These are phyloP conservation scores for Hirtodrosophila alboralis DNA, from an alignment of 2,888 invertebrate species.

Conservation along the genomic window DNA sequence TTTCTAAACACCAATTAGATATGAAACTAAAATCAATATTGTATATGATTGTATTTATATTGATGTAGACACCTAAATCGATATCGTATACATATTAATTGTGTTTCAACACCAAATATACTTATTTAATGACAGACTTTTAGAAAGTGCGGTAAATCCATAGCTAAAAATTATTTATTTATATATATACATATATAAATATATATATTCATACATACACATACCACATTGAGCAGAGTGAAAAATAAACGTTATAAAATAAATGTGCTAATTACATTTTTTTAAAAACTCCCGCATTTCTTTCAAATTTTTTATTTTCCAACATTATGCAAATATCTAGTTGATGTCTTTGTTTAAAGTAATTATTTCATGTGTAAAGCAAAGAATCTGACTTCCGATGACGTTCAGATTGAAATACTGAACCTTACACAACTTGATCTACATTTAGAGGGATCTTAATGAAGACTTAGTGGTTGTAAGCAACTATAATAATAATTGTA, in stretches of 20 bases:
- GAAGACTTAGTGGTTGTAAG: no score
- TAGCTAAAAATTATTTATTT: slow-evolving; percentile 19
- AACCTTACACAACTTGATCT: no score
- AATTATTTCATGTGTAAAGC: no score
- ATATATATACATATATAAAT: slow-evolving; percentile 11
- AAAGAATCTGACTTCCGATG: no score
- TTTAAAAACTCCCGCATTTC: slow-evolving; percentile 14
- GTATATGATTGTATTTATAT: slow-evolving; percentile 52
- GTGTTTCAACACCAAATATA: slow-evolving; percentile 55
- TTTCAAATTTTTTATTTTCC: background rate
- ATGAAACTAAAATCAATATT: slow-evolving; percentile 44
- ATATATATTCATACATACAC: slow-evolving; percentile 10
- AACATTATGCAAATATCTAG: no score
- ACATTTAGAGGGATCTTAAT: no score
- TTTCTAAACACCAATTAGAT: slow-evolving; percentile 47
- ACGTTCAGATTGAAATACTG: no score
- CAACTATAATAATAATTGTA: no score
- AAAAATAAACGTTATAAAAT: slow-evolving; percentile 23
- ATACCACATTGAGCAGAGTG: slow-evolving; percentile 1
- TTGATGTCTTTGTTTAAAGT: no score
- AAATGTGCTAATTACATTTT: slow-evolving; percentile 49
- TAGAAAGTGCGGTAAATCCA: slow-evolving; percentile 48
- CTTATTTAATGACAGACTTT: slow-evolving; percentile 44
- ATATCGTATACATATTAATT: slow-evolving; percentile 45
- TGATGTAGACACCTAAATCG: slow-evolving; percentile 25